phyloP scores from a whole-genome alignment of 2,113 vertebrate species.

The Zosterops japonicus region DNA sequence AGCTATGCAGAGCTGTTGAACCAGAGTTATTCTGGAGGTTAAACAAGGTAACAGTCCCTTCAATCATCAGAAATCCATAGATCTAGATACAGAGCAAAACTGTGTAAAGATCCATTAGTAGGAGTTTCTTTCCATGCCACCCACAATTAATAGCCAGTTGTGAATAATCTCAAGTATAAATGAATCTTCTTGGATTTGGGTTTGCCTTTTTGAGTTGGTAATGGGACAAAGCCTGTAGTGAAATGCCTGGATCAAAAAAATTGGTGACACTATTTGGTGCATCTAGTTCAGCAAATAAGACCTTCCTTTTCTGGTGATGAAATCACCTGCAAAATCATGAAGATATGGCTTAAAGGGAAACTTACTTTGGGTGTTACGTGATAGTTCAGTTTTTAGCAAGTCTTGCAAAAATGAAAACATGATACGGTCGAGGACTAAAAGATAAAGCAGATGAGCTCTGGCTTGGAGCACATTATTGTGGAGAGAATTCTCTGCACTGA shows the following conservation, averaged over 20 bases:
- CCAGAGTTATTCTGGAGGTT: neutral
- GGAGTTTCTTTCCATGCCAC: neutral
- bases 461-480: accelerated
- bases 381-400: neutral
- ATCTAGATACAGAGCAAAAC: neutral
- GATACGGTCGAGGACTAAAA: neutral
- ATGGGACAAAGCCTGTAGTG: neutral
- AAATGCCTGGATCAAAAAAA: neutral
- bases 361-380: neutral
- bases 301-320: neutral
- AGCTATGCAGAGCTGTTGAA: neutral
- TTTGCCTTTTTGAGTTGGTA: neutral
- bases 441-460: neutral
- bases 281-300: neutral
- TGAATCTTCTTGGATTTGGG: neutral
- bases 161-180: neutral
- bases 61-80: neutral
- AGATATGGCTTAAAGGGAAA: neutral
- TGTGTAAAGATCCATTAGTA: neutral
- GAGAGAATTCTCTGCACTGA: neutral
- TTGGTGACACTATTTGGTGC: neutral
- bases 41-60: neutral
- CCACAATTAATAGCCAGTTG: neutral
- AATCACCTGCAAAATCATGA: neutral
- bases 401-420: neutral